phyloP scores from a whole-genome alignment of 2,113 vertebrate species.

The Morone saxatilis region DNA sequence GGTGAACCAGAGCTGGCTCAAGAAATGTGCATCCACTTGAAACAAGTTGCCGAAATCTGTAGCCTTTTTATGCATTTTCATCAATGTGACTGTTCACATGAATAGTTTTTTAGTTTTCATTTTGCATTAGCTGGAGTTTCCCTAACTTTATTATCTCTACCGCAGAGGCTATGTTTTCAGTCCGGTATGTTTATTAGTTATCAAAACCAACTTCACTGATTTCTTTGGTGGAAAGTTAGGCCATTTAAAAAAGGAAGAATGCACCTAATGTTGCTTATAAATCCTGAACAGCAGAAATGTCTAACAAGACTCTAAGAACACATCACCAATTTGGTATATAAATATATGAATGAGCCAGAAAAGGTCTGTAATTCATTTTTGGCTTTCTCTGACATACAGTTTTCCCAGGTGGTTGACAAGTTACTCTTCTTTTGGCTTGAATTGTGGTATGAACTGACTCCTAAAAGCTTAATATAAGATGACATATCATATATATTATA shows the following conservation, averaged over 20 bases:
- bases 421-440: no score
- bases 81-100: conserved; percentile 1
- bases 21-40: not conserved
- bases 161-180: not conserved
- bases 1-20: not conserved
- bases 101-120: not conserved
- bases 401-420: no score
- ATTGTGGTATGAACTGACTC: no score
- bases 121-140: not conserved
- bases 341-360: no score
- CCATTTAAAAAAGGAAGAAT: not conserved
- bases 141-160: not conserved
- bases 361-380: no score
- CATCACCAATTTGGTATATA: no score
- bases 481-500: no score
- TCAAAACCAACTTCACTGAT: not conserved
- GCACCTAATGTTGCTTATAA: no score
- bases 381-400: no score
- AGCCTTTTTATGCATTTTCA: not conserved
- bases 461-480: no score
- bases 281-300: not conserved
- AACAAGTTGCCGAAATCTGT: not conserved
- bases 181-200: not conserved
- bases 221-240: not conserved
- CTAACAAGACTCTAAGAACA: no score